Evolutionary conservation across 2,888 invertebrate species (phyloP).

Genomic region (Saturnia japonica): DNA sequence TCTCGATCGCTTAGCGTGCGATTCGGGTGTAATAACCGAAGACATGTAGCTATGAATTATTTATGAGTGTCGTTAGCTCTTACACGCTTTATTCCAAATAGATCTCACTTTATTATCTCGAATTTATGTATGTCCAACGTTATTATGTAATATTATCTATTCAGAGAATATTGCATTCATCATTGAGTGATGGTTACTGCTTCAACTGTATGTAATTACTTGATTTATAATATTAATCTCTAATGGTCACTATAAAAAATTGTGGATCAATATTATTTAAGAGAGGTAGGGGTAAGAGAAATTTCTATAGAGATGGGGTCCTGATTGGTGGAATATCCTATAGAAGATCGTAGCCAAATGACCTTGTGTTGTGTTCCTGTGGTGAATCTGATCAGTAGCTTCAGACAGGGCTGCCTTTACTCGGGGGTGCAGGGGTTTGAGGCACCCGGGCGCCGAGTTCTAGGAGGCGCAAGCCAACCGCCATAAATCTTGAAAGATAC

Average conservation of each 20-base stretch:
- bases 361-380: too few relatives aligned
- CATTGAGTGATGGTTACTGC: neutral
- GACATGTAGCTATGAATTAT: slow-evolving; percentile 58
- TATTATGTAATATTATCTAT: slow-evolving; percentile 32
- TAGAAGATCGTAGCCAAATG: too few relatives aligned
- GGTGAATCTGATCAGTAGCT: too few relatives aligned
- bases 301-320: too few relatives aligned
- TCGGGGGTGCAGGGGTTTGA: too few relatives aligned
- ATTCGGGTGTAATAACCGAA: slow-evolving; percentile 68
- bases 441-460: too few relatives aligned
- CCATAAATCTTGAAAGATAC: too few relatives aligned
- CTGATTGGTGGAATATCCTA: too few relatives aligned
- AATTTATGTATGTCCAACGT: slow-evolving; percentile 25
- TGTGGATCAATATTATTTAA: too few relatives aligned
- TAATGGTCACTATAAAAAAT: neutral
- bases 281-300: too few relatives aligned
- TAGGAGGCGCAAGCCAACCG: too few relatives aligned
- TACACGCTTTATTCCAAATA: slow-evolving; percentile 13
- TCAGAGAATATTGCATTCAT: slow-evolving; percentile 13
- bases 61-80: slow-evolving; percentile 45
- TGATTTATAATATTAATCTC: neutral
- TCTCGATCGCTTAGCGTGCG: slow-evolving; percentile 25
- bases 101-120: slow-evolving; percentile 56
- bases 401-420: too few relatives aligned
- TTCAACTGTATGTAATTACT: neutral